These are phyloP conservation scores for Chrysoperla carnea DNA, from an alignment of 1,140 invertebrate genomes.

Conservation along the genomic window DNA sequence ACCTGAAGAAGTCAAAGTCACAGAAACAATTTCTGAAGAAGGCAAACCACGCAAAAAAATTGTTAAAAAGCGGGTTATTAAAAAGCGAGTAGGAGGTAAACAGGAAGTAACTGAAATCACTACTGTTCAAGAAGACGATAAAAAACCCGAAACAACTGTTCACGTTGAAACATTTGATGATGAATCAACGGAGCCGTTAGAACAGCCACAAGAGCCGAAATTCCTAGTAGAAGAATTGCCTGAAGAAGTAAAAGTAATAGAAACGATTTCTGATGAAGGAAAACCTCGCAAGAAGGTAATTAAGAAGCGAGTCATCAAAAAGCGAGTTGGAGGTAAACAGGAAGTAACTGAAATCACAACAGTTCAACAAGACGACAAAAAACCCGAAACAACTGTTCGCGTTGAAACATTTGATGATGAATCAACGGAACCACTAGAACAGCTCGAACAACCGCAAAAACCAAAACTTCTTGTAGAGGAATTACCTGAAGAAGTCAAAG, in stretches of 20 bases:
- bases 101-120: too few relatives aligned
- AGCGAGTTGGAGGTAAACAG: slow-evolving; percentile 13
- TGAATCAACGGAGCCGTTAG: too few relatives aligned
- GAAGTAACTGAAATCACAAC: slow-evolving; percentile 16
- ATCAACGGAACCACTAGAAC: slow-evolving; percentile 8
- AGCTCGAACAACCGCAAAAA: slow-evolving; percentile 9
- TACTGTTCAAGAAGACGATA: too few relatives aligned
- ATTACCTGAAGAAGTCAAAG: slow-evolving; percentile 22
- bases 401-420: slow-evolving; percentile 13
- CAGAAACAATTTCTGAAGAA: too few relatives aligned
- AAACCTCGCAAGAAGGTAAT: slow-evolving; percentile 8
- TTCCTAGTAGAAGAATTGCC: slow-evolving; percentile 5
- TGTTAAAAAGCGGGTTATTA: too few relatives aligned
- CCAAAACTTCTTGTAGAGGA: slow-evolving; percentile 12
- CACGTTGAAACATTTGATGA: too few relatives aligned
- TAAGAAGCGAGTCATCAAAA: slow-evolving; percentile 16
- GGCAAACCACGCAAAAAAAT: too few relatives aligned
- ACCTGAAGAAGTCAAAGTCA: too few relatives aligned
- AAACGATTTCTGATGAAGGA: too few relatives aligned
- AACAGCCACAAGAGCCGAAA: too few relatives aligned
- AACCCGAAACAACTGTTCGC: slow-evolving; percentile 14
- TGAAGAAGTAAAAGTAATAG: slow-evolving; percentile 4
- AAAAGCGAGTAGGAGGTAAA: too few relatives aligned
- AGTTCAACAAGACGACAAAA: slow-evolving; percentile 17
- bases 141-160: too few relatives aligned